Evolutionary conservation across 64 coral and sea anemone species (phyloP).

Genomic region (Montipora cactus): DNA sequence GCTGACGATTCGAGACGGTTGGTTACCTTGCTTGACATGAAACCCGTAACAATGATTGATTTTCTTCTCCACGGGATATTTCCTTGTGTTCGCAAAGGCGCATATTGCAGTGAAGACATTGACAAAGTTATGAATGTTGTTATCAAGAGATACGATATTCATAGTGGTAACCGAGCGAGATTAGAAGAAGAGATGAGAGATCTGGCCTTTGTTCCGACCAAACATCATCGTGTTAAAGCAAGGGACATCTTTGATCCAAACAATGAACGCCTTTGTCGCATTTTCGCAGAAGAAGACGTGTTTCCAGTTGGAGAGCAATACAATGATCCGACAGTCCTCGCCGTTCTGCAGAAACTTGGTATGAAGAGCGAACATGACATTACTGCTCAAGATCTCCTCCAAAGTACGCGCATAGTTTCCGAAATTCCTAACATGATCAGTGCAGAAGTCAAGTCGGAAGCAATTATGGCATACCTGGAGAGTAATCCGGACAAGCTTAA

Average conservation of each 20-base stretch:
- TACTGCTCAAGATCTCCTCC: slow-evolving; percentile 52
- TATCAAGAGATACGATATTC: slow-evolving; percentile 53
- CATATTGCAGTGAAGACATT: slow-evolving; percentile 53
- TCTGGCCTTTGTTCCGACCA: slow-evolving; percentile 29
- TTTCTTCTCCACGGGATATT: neutral
- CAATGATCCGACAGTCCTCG: slow-evolving; percentile 16
- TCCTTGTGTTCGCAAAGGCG: slow-evolving; percentile 2
- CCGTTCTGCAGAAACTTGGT: slow-evolving; percentile 42
- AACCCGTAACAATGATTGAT: neutral
- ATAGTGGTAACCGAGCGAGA: neutral
- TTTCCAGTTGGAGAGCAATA: slow-evolving; percentile 45
- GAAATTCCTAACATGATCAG: neutral
- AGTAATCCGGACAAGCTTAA: slow-evolving; percentile 28
- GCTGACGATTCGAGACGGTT: neutral
- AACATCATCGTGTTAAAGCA: neutral
- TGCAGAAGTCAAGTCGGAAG: slow-evolving; percentile 58
- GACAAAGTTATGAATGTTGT: slow-evolving; percentile 65
- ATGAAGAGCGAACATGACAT: slow-evolving; percentile 55
- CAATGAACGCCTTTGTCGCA: neutral
- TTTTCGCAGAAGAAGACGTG: slow-evolving; percentile 40
- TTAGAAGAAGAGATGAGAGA: slow-evolving; percentile 23
- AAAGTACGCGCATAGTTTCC: slow-evolving; percentile 36
- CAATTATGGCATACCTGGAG: slow-evolving; percentile 54
- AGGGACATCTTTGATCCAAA: slow-evolving; percentile 50
- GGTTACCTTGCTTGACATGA: neutral